Evolutionary conservation across 2,888 invertebrate species (phyloP).

Genomic region (Brenthis ino): DNA sequence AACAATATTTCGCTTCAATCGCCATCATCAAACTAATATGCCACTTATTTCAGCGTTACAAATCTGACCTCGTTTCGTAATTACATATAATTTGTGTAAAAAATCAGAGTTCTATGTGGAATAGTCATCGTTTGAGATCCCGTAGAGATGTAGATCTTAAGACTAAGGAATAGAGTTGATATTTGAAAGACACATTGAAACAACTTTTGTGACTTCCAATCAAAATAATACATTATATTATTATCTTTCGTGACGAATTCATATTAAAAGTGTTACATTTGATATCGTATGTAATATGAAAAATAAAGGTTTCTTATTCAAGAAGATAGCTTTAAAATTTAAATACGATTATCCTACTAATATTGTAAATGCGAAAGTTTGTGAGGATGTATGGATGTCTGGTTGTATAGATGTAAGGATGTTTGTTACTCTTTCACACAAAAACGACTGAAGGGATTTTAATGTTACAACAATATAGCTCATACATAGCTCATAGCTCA

Average conservation of each 20-base stretch:
- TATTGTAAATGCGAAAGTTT: too few species aligned
- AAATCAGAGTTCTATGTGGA: slow-evolving; percentile 18
- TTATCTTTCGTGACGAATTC: slow-evolving; percentile 18
- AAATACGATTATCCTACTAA: too few species aligned
- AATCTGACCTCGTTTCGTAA: slow-evolving; percentile 28
- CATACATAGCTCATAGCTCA: too few species aligned
- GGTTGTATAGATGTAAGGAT: too few species aligned
- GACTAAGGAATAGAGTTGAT: neutral
- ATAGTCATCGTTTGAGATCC: neutral
- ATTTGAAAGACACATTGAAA: neutral
- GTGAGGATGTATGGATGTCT: too few species aligned
- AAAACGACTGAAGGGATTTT: too few species aligned
- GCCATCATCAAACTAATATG: slow-evolving; percentile 20
- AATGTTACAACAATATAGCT: too few species aligned
- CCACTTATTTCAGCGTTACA: slow-evolving; percentile 21
- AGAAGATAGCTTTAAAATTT: too few species aligned
- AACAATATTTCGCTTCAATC: slow-evolving; percentile 22
- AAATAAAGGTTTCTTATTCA: neutral
- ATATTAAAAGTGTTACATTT: slow-evolving; percentile 17
- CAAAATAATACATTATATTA: slow-evolving; percentile 19
- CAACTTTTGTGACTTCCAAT: slow-evolving; percentile 13
- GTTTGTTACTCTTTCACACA: too few species aligned
- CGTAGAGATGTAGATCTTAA: neutral
- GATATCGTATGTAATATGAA: neutral
- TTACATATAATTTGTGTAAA: slow-evolving; percentile 30